Evolutionary conservation across 2,113 vertebrate species (phyloP).

Genomic region (Mobula birostris): DNA sequence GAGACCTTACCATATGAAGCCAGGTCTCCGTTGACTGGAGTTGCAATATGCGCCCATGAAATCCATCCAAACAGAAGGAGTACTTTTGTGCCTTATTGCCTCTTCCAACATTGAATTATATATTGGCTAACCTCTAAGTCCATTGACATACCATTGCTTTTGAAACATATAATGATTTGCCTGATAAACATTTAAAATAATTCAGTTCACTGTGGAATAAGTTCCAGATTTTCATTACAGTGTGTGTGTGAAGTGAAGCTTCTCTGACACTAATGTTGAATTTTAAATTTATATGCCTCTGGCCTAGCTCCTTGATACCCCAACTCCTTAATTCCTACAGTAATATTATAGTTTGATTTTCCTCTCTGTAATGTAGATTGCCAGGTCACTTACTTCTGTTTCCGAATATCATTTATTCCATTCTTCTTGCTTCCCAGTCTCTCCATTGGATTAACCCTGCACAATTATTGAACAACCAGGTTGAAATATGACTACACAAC

Average conservation of each 20-base stretch:
- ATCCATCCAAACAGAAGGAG: background rate
- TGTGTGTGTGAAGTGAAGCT: background rate
- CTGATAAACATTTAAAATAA: no score
- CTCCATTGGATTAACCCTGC: slow-evolving; percentile 60
- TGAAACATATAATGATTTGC: background rate
- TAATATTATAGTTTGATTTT: background rate
- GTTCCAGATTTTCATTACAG: background rate
- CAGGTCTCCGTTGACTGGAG: background rate
- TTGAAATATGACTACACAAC: background rate
- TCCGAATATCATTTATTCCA: slow-evolving; percentile 57
- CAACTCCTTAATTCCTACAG: background rate
- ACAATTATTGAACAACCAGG: background rate
- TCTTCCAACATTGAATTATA: background rate
- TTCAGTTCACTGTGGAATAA: background rate
- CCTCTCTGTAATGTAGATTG: background rate
- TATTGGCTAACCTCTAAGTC: background rate
- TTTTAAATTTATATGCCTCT: background rate
- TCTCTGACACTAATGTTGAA: background rate
- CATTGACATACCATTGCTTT: no score
- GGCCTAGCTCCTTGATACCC: background rate
- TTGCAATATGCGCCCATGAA: background rate
- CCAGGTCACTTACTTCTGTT: slow-evolving; percentile 52
- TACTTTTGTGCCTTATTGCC: background rate
- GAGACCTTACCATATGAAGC: background rate
- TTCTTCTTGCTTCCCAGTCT: slow-evolving; percentile 66